Evolutionary conservation across 2,888 invertebrate genomes (phyloP).

Genomic region (Pedicia rivosa): DNA sequence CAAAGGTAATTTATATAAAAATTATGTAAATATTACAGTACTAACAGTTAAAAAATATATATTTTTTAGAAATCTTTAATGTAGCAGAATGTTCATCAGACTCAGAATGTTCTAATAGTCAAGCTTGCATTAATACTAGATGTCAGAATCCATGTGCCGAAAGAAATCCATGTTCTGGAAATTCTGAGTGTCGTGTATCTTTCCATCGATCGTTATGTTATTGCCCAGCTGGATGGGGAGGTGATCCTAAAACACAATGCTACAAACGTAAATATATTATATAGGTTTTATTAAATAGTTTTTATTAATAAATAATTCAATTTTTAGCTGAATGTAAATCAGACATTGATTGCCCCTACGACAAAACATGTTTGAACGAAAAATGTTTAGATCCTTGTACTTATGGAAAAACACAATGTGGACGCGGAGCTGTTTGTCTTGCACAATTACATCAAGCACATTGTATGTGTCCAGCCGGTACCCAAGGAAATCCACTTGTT

Average conservation of each 20-base stretch:
- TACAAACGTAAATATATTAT: constrained; percentile 56
- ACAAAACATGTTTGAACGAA: constrained; percentile 61
- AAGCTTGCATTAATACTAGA: constrained; percentile 62
- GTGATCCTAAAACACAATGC: constrained; percentile 72
- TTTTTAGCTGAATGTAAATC: constrained; percentile 65
- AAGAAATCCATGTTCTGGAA: constrained; percentile 61
- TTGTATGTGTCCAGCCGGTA: constrained; percentile 71
- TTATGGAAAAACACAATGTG: constrained; percentile 48
- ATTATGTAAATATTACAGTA: constrained; percentile 12
- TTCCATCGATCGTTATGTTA: constrained; percentile 69
- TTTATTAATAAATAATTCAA: too few relatives aligned
- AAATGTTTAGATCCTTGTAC: constrained; percentile 69
- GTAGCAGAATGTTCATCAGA: constrained; percentile 56
- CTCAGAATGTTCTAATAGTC: constrained; percentile 56
- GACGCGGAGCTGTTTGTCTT: constrained; percentile 60
- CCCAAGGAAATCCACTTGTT: constrained; percentile 65
- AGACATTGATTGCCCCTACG: constrained; percentile 69
- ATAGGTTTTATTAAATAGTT: not conserved
- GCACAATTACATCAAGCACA: constrained; percentile 61
- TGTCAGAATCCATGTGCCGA: constrained; percentile 70
- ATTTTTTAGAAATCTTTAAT: constrained; percentile 29
- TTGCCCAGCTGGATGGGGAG: constrained; percentile 74
- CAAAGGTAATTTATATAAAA: constrained; percentile 18
- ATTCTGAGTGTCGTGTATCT: constrained; percentile 61
- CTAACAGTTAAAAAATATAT: constrained; percentile 1